phyloP scores from a whole-genome alignment of 2,888 invertebrate species.

The Nymphalis polychloros region DNA sequence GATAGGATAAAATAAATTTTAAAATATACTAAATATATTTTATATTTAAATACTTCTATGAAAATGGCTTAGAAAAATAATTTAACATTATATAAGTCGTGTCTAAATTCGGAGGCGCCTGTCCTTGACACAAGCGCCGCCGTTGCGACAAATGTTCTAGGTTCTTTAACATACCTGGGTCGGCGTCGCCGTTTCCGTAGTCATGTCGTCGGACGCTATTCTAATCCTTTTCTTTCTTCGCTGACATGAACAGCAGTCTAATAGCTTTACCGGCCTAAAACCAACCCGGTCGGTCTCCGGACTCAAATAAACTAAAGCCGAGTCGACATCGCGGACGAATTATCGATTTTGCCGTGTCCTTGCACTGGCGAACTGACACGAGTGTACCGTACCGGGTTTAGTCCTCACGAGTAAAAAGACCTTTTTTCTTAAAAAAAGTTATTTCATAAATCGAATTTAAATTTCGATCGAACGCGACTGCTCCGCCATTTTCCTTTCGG shows the following conservation, averaged over 20 bases:
- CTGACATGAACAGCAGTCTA: constrained; percentile 74
- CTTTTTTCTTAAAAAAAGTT: constrained; percentile 39
- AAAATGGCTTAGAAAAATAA: neutral
- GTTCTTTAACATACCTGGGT: constrained; percentile 62
- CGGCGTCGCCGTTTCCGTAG: constrained; percentile 78
- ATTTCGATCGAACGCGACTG: constrained; percentile 48
- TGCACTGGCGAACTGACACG: constrained; percentile 48
- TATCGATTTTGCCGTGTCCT: constrained; percentile 66
- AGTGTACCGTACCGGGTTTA: constrained; percentile 53
- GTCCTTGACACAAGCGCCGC: constrained; percentile 45
- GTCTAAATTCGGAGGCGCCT: constrained; percentile 27
- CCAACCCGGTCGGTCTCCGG: constrained; percentile 44
- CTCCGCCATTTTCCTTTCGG: constrained; percentile 71
- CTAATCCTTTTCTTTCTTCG: constrained; percentile 67
- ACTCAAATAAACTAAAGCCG: constrained; percentile 42
- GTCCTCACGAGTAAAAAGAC: constrained; percentile 49
- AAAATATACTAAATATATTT: neutral
- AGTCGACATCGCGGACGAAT: constrained; percentile 50
- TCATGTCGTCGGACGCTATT: constrained; percentile 71
- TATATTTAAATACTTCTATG: neutral
- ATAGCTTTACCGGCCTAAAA: constrained; percentile 61
- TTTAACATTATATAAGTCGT: constrained; percentile 32
- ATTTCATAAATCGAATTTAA: constrained; percentile 49
- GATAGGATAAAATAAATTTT: too few species aligned
- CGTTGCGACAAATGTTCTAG: constrained; percentile 42